Evolutionary conservation across 2,113 vertebrate genomes (phyloP).

Genomic region (Megaceryle maxima): DNA sequence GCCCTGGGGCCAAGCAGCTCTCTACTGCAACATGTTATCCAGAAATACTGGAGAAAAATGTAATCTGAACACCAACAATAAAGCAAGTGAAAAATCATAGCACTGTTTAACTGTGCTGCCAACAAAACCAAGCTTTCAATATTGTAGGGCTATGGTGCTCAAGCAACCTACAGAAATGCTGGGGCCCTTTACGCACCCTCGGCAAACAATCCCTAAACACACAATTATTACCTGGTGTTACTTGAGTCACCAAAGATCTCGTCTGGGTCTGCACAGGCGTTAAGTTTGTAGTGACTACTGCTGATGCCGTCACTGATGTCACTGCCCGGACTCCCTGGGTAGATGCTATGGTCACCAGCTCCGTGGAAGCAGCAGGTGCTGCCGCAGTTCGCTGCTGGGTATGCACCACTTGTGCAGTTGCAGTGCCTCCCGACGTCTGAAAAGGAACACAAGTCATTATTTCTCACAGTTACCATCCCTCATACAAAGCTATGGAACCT

Average conservation of each 20-base stretch:
- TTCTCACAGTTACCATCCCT: not conserved
- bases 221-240: conserved; percentile 75
- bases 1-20: not conserved
- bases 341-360: conserved; percentile 85
- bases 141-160: rapidly evolving
- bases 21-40: not conserved
- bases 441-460: not conserved
- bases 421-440: conserved; percentile 77
- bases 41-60: not conserved
- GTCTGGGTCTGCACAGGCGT: conserved; percentile 84
- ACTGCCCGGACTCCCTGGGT: conserved; percentile 84
- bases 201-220: not conserved
- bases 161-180: not conserved
- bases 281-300: conserved; percentile 86
- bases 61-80: not conserved
- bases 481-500: rapidly evolving
- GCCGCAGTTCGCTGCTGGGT: conserved; percentile 83
- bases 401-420: conserved; percentile 85
- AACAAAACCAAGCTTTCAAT: not conserved
- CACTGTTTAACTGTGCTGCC: not conserved
- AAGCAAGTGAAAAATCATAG: not conserved
- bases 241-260: conserved; percentile 83
- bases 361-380: conserved; percentile 73
- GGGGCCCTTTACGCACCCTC: not conserved
- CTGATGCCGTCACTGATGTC: conserved; percentile 82